Evolutionary conservation across 2,797 vertebrate species (phyloP), one percentile per base, ranked within the genome.

Genomic region (Furcifer pardalis): DNA sequence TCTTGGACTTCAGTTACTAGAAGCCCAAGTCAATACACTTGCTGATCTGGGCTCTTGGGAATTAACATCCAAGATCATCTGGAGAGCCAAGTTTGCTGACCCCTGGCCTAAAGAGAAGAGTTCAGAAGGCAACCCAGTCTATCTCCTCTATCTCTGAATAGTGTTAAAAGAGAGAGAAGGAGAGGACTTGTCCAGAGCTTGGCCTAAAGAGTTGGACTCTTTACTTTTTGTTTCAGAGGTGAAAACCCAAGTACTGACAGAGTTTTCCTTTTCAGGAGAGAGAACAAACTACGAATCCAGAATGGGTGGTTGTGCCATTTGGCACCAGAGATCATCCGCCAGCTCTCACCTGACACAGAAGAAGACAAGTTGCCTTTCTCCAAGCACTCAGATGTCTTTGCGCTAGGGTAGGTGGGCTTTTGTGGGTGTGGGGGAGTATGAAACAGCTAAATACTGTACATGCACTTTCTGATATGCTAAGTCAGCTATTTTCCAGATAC

Each of bases 281-380:
- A 98, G 92, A 97, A 98, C 96, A 99, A 98, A 89, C 96, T 99
- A 83, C 95, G 97, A n/a, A 98, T 99, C 94, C 99, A 98, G 89
- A 98, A 97, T 0, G 99, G 99, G 79, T 99, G 99, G 99, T 95
- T 99, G 85, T 99, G 98, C 96, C 98, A 99, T 96, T 96, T 99
- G 84, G 98, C 99, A 2, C 99, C 99, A 0, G 99, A 99, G 96
- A 99, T 99, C 92, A 97, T 99, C 95, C 97, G 97, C 90, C 99
- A 99, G 95, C 97, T 99, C 86, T 99, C 98, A 0, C 98, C 98
- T 0, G 97, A 98, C 93, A 99, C 99, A 0, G 99, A 99, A 87
- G 98, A 99, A 93, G 98, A 99, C 96, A 99, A 99, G 92, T 97
- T 99, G 74, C 99, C 99, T 76, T 99, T 99, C 95, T 99, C 98